A percentile compares a stretch with the other conserved stretches of the same genome.
phyloP scores from a whole-genome alignment of 2,113 vertebrate genomes.

The Edolisoma coerulescens region DNA sequence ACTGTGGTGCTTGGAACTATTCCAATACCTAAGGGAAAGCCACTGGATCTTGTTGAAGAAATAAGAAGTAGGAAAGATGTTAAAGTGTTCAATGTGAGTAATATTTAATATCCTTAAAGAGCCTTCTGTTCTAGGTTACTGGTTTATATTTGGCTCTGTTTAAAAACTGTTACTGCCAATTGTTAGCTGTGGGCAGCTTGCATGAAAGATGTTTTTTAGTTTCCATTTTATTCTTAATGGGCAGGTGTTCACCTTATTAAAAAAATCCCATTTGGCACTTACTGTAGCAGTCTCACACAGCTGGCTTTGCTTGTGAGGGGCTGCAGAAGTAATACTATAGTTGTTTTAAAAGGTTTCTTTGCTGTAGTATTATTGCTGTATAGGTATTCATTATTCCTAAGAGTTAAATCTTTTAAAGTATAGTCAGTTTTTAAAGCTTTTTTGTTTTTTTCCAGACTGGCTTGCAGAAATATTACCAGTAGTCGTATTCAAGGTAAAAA shows the following conservation, averaged over 20 bases:
- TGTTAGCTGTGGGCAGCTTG: background rate
- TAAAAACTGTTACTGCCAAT: background rate
- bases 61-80: slow-evolving; percentile 84
- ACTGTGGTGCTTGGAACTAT: slow-evolving; percentile 87
- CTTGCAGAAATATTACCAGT: background rate
- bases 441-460: background rate
- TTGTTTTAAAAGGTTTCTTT: slow-evolving; percentile 23
- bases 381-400: slow-evolving; percentile 11
- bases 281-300: background rate
- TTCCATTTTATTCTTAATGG: slow-evolving; percentile 34
- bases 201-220: background rate
- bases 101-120: background rate
- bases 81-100: slow-evolving; percentile 87
- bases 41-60: slow-evolving; percentile 88
- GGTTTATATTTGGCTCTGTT: background rate
- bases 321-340: background rate
- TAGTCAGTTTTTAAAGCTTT: background rate
- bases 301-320: slow-evolving; percentile 22
- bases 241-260: slow-evolving; percentile 48
- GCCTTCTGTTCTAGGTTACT: background rate
- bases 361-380: background rate
- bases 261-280: background rate
- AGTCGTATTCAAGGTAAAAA: background rate
- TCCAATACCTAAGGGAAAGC: slow-evolving; percentile 85
- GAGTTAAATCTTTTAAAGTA: background rate